phyloP scores from a whole-genome alignment of 2,113 vertebrate species.

The Saccopteryx leptura region DNA sequence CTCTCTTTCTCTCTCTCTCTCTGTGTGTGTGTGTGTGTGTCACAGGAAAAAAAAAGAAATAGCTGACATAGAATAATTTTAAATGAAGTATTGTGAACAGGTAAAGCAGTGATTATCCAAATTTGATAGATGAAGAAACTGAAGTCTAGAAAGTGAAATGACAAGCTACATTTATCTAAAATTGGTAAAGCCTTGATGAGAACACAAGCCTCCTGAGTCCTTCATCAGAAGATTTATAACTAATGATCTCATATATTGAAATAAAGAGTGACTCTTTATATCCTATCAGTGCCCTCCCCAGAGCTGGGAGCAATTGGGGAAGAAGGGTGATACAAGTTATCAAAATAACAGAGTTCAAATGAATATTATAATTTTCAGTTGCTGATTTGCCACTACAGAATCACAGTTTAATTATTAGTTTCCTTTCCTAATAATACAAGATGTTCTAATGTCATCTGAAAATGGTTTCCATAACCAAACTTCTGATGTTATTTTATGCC shows the following conservation, averaged over 20 bases:
- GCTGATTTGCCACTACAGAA: not conserved
- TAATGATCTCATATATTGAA: not conserved
- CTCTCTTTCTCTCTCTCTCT: too few species aligned
- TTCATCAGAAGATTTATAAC: not conserved
- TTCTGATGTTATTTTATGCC: not conserved
- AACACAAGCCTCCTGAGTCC: not conserved
- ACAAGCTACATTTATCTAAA: not conserved
- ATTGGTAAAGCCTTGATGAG: not conserved
- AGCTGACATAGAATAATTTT: not conserved
- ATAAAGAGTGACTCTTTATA: not conserved
- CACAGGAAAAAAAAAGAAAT: too few species aligned
- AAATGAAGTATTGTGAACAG: not conserved
- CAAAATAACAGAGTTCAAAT: not conserved
- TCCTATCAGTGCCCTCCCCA: not conserved
- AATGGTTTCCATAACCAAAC: not conserved
- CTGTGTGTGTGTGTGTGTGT: too few species aligned
- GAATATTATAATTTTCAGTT: not conserved
- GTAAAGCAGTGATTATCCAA: not conserved
- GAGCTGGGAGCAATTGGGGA: not conserved
- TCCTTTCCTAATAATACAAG: not conserved
- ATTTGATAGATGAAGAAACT: not conserved
- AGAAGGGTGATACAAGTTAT: not conserved
- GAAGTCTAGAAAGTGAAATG: not conserved
- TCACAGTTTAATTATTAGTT: not conserved
- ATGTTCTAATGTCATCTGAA: not conserved